Conservation (phyloP, 2,888 invertebrate genomes). For the Chorisops tibialis region DNA sequence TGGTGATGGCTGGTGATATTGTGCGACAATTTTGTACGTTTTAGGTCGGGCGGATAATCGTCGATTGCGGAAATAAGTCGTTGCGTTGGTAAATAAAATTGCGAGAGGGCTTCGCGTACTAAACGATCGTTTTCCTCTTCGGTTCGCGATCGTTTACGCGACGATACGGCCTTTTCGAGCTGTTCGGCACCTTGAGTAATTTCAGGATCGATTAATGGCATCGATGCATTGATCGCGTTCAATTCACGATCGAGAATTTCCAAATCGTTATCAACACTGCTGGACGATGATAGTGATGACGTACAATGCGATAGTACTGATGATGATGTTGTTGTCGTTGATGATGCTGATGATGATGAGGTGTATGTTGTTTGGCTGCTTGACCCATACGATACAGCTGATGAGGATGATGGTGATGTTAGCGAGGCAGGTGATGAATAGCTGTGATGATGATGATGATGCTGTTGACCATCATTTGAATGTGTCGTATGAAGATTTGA, state of each 20-base stretch:
- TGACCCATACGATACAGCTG: neutral
- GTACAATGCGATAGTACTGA: conserved; percentile 3
- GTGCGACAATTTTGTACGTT: conserved; percentile 30
- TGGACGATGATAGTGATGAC: conserved; percentile 1
- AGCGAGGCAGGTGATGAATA: conserved; percentile 20
- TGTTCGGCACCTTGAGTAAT: conserved; percentile 52
- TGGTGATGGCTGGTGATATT: neutral
- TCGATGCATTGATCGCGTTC: conserved; percentile 52
- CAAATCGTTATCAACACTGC: conserved; percentile 50
- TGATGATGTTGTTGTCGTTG: conserved; percentile 28
- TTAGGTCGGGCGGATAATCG: conserved; percentile 55
- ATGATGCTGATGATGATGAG: neutral
- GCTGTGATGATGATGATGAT: neutral
- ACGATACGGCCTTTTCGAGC: conserved; percentile 49
- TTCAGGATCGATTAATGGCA: conserved; percentile 53
- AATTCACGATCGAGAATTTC: conserved; percentile 53
- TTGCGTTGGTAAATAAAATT: conserved; percentile 69
- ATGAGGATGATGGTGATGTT: neutral
- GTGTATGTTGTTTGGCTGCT: neutral
- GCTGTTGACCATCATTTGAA: neutral
- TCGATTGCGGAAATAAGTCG: conserved; percentile 65
- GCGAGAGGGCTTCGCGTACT: conserved; percentile 67
- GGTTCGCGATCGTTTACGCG: conserved; percentile 54
- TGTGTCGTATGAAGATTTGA: too few species aligned
- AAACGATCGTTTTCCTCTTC: conserved; percentile 65